phyloP scores from a whole-genome alignment of 2,113 vertebrate genomes.

The Agapornis roseicollis region DNA sequence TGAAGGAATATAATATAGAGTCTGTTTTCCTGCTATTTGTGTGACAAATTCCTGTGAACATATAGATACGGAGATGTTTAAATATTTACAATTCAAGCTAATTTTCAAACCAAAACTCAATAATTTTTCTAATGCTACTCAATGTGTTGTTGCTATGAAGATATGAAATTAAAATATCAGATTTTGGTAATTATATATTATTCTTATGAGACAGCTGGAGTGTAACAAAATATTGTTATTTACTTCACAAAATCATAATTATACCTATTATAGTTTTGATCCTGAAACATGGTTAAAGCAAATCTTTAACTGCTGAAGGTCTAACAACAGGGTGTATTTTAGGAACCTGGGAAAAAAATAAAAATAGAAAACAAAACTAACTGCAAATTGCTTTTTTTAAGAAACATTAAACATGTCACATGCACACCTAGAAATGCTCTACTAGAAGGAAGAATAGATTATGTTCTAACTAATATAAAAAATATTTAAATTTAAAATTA shows the following conservation, averaged over 20 bases:
- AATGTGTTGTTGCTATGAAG: not conserved
- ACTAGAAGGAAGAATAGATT: not conserved
- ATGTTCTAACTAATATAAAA: not conserved
- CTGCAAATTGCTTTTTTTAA: not conserved
- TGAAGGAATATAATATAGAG: not conserved
- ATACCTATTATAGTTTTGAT: not conserved
- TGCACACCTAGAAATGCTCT: not conserved
- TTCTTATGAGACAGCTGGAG: not conserved
- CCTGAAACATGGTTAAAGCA: not conserved
- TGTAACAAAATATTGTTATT: slow-evolving; percentile 41
- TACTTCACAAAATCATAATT: slow-evolving; percentile 23
- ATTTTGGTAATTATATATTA: slow-evolving; percentile 35
- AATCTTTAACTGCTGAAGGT: not conserved
- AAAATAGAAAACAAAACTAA: not conserved
- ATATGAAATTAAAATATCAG: slow-evolving; percentile 22
- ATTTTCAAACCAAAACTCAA: slow-evolving; percentile 15
- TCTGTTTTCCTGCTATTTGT: not conserved
- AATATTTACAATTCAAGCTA: slow-evolving; percentile 34
- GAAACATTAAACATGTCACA: not conserved
- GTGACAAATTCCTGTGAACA: not conserved
- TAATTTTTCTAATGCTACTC: slow-evolving; percentile 8
- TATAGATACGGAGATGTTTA: not conserved
- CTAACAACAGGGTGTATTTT: not conserved
- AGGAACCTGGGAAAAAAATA: not conserved
- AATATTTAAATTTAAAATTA: no score